Percentiles rank a stretch among this genome's conserved stretches.
Conservation (phyloP, 2,888 invertebrate genomes). For the Scrobipalpa costella region DNA sequence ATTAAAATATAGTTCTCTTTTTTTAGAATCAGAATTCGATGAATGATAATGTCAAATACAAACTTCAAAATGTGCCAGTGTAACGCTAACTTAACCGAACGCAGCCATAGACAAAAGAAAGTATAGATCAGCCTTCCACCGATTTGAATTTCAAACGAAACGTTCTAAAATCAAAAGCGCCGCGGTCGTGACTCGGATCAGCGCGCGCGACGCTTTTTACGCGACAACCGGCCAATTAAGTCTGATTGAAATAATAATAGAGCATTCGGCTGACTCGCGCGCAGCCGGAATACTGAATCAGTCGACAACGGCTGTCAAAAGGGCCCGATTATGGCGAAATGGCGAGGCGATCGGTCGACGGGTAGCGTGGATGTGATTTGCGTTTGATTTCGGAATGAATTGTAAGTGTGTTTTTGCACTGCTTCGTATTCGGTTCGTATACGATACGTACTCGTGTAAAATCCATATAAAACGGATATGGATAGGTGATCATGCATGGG, state of each 20-base stretch:
- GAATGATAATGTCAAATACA: too few species aligned
- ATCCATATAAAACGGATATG: too few species aligned
- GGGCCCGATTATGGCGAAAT: constrained; percentile 28
- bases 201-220: constrained; percentile 59
- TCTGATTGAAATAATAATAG: constrained; percentile 76
- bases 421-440: too few species aligned
- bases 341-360: constrained; percentile 20
- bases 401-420: too few species aligned
- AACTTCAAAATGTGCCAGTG: neutral
- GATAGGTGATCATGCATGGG: too few species aligned
- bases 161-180: constrained; percentile 54
- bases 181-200: constrained; percentile 53
- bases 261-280: constrained; percentile 52
- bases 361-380: neutral
- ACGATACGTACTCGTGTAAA: too few species aligned
- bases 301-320: constrained; percentile 42
- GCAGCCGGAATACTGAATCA: constrained; percentile 60
- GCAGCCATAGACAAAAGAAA: constrained; percentile 14
- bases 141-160: constrained; percentile 58
- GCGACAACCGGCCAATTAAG: constrained; percentile 75
- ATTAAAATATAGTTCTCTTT: too few species aligned
- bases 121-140: constrained; percentile 27
- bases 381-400: neutral
- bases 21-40: too few species aligned
- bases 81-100: neutral